Evolutionary conservation across 2,113 vertebrate species (phyloP).

Genomic region (Tetrax tetrax): DNA sequence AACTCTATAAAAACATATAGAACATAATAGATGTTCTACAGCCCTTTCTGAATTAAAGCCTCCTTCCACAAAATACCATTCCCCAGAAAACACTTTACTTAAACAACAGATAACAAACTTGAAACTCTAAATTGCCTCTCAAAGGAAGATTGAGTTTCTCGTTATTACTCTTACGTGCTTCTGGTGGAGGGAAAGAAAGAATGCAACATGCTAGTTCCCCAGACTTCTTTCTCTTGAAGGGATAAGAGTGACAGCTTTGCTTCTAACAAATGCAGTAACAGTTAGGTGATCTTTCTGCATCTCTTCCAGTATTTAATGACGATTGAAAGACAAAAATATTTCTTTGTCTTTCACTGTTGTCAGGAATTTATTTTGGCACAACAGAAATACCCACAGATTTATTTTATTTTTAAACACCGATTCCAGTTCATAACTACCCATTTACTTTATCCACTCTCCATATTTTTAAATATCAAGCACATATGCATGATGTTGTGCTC

Average conservation of each 20-base stretch:
- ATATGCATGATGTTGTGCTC: not conserved
- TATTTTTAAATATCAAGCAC: not conserved
- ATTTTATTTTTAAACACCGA: not conserved
- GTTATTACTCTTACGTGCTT: not conserved
- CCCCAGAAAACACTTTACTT: not conserved
- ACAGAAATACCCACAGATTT: not conserved
- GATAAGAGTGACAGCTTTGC: not conserved
- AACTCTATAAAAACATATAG: too few species aligned
- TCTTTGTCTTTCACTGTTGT: not conserved
- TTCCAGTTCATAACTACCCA: not conserved
- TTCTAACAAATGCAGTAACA: not conserved
- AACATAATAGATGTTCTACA: not conserved
- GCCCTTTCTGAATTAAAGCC: not conserved
- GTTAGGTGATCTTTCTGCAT: not conserved
- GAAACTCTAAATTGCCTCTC: not conserved
- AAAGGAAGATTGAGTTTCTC: not conserved
- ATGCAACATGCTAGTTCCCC: not conserved
- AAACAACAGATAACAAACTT: not conserved
- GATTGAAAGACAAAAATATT: not conserved
- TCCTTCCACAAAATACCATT: not conserved
- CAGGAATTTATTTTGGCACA: slow-evolving; percentile 40
- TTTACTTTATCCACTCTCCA: not conserved
- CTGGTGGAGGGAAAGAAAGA: not conserved
- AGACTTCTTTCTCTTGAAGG: not conserved
- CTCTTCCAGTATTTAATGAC: slow-evolving; percentile 1